Evolutionary conservation across 2,113 vertebrate genomes (phyloP).

Genomic region (Lepus europaeus): DNA sequence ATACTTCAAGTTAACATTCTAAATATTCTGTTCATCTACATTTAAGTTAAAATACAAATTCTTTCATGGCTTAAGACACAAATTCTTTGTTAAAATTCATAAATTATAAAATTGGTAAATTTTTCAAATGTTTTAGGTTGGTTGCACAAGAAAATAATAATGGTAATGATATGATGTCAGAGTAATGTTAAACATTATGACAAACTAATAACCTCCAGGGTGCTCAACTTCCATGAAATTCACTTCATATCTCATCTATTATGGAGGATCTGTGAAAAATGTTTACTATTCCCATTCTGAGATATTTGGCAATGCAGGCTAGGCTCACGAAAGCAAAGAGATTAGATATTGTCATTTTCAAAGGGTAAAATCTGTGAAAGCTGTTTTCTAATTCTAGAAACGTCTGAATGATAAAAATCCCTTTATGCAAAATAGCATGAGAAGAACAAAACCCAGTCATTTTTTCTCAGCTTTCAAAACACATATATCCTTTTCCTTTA

Average conservation of each 20-base stretch:
- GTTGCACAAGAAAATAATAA: conserved; percentile 79
- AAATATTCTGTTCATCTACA: conserved; percentile 49
- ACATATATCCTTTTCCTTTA: conserved; percentile 46
- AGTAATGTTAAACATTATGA: conserved; percentile 69
- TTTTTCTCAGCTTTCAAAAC: conserved; percentile 72
- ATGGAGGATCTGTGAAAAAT: conserved; percentile 74
- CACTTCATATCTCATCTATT: conserved; percentile 77
- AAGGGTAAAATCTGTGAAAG: conserved; percentile 69
- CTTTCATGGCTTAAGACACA: conserved; percentile 62
- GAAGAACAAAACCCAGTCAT: conserved; percentile 23
- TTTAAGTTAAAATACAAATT: conserved; percentile 65
- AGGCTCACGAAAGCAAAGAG: conserved; percentile 63
- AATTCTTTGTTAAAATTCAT: conserved; percentile 71
- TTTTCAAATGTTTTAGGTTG: conserved; percentile 79
- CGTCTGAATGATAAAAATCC: conserved; percentile 66
- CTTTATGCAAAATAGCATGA: conserved; percentile 42
- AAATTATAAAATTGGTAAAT: conserved; percentile 78
- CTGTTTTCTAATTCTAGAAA: conserved; percentile 73
- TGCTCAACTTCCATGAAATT: conserved; percentile 76
- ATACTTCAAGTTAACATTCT: conserved; percentile 39
- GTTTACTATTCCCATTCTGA: conserved; percentile 60
- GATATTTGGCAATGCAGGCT: conserved; percentile 62
- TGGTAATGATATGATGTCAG: conserved; percentile 73
- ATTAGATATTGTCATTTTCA: conserved; percentile 78
- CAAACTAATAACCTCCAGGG: conserved; percentile 76